Conservation (phyloP, 2,797 vertebrate genomes). For the Centroberyx gerrardi region DNA sequence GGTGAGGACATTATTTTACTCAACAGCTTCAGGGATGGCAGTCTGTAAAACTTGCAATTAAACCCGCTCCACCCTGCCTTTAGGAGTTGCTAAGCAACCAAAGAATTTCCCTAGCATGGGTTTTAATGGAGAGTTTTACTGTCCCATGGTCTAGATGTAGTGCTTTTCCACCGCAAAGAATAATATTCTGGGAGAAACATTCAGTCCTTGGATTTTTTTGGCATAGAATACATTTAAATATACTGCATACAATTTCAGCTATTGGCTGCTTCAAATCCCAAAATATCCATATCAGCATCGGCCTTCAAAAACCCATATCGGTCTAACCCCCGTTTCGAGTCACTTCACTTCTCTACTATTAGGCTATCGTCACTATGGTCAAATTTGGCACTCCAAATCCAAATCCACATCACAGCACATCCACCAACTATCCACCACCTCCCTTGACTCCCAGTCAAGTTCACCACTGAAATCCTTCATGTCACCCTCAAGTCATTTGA, state of each 20-base stretch:
- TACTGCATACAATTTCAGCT: slow-evolving; percentile 17
- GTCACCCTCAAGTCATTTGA: slow-evolving; percentile 67
- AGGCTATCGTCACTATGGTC: slow-evolving; percentile 56
- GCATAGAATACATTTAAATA: neutral
- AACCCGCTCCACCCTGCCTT: too few relatives aligned
- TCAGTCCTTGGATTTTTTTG: too few relatives aligned
- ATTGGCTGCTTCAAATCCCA: slow-evolving; percentile 26
- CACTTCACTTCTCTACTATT: slow-evolving; percentile 55
- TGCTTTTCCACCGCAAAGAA: too few relatives aligned
- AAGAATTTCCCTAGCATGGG: too few relatives aligned
- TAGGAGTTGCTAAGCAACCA: too few relatives aligned
- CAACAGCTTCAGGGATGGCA: too few relatives aligned
- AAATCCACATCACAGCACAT: slow-evolving; percentile 61
- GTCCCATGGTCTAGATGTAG: too few relatives aligned
- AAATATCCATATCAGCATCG: slow-evolving; percentile 35
- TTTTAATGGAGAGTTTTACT: too few relatives aligned
- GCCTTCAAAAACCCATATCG: slow-evolving; percentile 44
- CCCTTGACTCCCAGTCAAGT: neutral
- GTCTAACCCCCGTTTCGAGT: slow-evolving; percentile 42
- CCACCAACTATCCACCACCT: too few relatives aligned
- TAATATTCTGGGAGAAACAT: too few relatives aligned
- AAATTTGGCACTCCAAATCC: slow-evolving; percentile 50
- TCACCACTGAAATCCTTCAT: slow-evolving; percentile 65
- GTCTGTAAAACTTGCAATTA: neutral
- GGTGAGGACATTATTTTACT: too few relatives aligned